Percentiles rank a stretch among this genome's conserved stretches.
Conservation (phyloP, 2,113 vertebrate species). For the rat (Rattus norvegicus) region GRCr8 NC_086020.1:80308501-80309000, state of each 20-base stretch:
- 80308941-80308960: not conserved
- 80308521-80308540: not conserved
- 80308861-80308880: fast-evolving
- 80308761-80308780: no score
- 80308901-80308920: not conserved
- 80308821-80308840: not conserved
- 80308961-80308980: not conserved
- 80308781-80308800: not conserved
- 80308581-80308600: fast-evolving
- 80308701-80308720: not conserved
- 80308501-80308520: not conserved
- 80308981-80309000: not conserved
- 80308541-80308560: not conserved
- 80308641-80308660: not conserved
- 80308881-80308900: not conserved
- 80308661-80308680: fast-evolving
- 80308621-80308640: not conserved
- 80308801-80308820: not conserved
- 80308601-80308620: not conserved
- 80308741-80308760: fast-evolving
- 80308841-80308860: fast-evolving
- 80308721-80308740: fast-evolving
- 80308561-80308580: not conserved
- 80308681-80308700: not conserved
- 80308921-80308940: not conserved